Base-by-base conservation (phyloP, 2,797 vertebrate species). In the Thalassophryne amazonica region DNA sequence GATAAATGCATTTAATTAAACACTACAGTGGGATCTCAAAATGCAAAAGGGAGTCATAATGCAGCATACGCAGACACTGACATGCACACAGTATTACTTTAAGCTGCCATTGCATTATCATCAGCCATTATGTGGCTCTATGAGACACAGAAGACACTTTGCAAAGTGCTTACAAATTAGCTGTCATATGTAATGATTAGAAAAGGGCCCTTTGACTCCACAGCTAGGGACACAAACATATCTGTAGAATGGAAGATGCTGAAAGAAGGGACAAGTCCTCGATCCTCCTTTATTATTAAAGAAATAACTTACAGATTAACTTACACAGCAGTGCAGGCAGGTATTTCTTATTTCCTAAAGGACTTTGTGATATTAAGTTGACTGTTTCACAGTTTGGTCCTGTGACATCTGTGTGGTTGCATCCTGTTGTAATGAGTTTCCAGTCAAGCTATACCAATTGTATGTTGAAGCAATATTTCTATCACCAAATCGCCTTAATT, bases 331-430 rank as follows among this genome's bases (percentile, higher is more conserved):
- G 46, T 7, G 41, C 37, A 38, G 51, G 38, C 27, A 30, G 49
- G 31, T 55, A 21, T 15, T 4, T 45, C 37, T 51, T 35, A 13
- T 36, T 48, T 73, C 39, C 73, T 60, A 50, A 73, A 83, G 76
- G 77, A 61, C 72, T 2, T 37, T 1, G 18, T 63, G 80, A 80
- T 78, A 71, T 85, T 80, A 45, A 47, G 70, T 69, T 78, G 63
- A 70, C 72, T 2, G 35, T 52, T 67, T 60, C 21, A 45, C 48
- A 55, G 22, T 38, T 57, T 63, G 60, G 80, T 79, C 77, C 68
- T 42, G 69, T 52, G 71, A 71, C 80, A n/a, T n/a, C n/a, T 76
- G 80, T 85, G 80, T 83, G 80, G 75, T 79, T 51, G 6, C 50
- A 43, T 72, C 77, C 80, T 81, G 82, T 73, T 74, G 19, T 79